Conservation (phyloP, 2,113 vertebrate genomes). For the Periophthalmodon schlosseri region DNA sequence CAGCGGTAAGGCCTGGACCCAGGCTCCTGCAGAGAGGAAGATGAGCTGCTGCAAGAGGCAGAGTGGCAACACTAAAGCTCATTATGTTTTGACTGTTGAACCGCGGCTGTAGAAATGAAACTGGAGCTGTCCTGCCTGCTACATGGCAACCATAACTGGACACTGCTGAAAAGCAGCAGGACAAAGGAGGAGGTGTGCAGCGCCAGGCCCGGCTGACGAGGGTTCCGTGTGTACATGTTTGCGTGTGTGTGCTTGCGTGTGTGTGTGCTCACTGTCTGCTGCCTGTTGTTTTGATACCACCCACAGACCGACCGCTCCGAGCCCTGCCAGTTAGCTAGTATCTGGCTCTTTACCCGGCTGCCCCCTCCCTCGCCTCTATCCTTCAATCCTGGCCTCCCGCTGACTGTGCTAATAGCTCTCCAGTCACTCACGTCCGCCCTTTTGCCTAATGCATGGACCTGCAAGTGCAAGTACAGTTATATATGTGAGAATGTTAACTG, state of each 20-base stretch:
- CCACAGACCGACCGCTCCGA: slow-evolving; percentile 64
- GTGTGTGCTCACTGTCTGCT: slow-evolving; percentile 54
- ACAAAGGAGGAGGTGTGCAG: slow-evolving; percentile 32
- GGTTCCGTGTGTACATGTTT: slow-evolving; percentile 5
- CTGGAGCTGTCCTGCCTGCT: slow-evolving; percentile 45
- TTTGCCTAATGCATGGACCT: slow-evolving; percentile 39
- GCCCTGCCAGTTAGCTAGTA: slow-evolving; percentile 44
- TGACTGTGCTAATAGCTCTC: slow-evolving; percentile 63
- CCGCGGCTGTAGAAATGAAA: slow-evolving; percentile 64
- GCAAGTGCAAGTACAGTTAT: slow-evolving; percentile 34
- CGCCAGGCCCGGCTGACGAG: slow-evolving; percentile 34
- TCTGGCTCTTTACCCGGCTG: slow-evolving; percentile 49
- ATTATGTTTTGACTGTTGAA: slow-evolving; percentile 63
- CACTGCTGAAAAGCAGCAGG: slow-evolving; percentile 53
- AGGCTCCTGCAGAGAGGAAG: slow-evolving; percentile 60
- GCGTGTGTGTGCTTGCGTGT: slow-evolving; percentile 49
- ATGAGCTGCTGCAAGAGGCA: slow-evolving; percentile 67
- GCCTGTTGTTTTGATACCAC: slow-evolving; percentile 71
- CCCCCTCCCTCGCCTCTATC: slow-evolving; percentile 40
- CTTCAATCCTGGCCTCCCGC: slow-evolving; percentile 42
- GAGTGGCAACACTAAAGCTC: slow-evolving; percentile 67
- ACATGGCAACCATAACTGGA: slow-evolving; percentile 51
- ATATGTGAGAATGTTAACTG: slow-evolving; percentile 32
- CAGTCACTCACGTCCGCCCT: slow-evolving; percentile 43
- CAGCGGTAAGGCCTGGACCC: slow-evolving; percentile 49